phyloP scores from a whole-genome alignment of 2,888 invertebrate genomes.

The Altica lythri region DNA sequence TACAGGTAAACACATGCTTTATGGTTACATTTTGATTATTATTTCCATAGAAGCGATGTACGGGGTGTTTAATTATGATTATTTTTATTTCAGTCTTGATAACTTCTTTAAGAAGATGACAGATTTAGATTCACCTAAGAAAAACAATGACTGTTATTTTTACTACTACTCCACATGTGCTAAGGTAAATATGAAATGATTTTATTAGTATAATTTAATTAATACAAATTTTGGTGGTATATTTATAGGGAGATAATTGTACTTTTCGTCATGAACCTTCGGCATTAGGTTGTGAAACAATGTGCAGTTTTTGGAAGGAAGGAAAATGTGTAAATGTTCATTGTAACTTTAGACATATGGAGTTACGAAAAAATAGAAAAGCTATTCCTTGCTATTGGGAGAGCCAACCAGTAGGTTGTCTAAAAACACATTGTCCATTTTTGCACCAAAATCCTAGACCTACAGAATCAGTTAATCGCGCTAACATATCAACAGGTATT shows the following conservation, averaged over 20 bases:
- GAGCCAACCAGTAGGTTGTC: slow-evolving; percentile 81
- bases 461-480: slow-evolving; percentile 34
- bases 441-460: slow-evolving; percentile 65
- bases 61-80: no score
- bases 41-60: slow-evolving; percentile 18
- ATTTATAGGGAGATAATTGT: slow-evolving; percentile 73
- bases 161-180: slow-evolving; percentile 86
- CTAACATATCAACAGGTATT: slow-evolving; percentile 18
- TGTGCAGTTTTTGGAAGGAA: slow-evolving; percentile 82
- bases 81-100: slow-evolving; percentile 54
- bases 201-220: slow-evolving; percentile 7
- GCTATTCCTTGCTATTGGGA: slow-evolving; percentile 88
- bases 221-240: not conserved
- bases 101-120: slow-evolving; percentile 59
- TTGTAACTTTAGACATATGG: slow-evolving; percentile 86
- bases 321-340: slow-evolving; percentile 78
- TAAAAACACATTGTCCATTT: slow-evolving; percentile 84
- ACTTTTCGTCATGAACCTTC: slow-evolving; percentile 83
- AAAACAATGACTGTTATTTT: slow-evolving; percentile 87
- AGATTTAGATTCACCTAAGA: slow-evolving; percentile 71
- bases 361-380: slow-evolving; percentile 80
- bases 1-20: slow-evolving; percentile 39
- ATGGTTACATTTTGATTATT: no score
- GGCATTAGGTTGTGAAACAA: slow-evolving; percentile 80
- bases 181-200: slow-evolving; percentile 65